Evolutionary conservation across 2,797 vertebrate genomes (phyloP).

Genomic region (Trichosurus vulpecula): DNA sequence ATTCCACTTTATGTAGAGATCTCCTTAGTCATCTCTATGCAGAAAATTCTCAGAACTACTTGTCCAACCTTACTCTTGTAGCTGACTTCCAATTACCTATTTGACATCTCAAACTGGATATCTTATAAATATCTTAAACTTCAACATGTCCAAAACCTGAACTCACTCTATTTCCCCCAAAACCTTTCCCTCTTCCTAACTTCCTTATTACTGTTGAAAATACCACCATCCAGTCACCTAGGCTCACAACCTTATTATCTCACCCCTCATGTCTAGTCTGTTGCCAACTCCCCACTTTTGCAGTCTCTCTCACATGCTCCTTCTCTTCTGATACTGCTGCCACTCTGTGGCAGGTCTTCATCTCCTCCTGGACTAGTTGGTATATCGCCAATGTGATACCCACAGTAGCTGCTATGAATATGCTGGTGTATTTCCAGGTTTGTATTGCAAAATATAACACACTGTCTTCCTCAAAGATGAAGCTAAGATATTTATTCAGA

Average conservation of each 20-base stretch:
- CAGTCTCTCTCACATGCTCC: background rate
- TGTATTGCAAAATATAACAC: too few relatives aligned
- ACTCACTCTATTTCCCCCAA: background rate
- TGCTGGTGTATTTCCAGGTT: too few relatives aligned
- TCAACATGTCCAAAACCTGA: background rate
- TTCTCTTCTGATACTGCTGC: background rate
- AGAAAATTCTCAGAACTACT: background rate
- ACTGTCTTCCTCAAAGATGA: too few relatives aligned
- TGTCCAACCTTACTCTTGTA: background rate
- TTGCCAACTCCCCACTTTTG: background rate
- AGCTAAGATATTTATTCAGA: too few relatives aligned
- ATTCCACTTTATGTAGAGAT: background rate
- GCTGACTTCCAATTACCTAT: background rate
- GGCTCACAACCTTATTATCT: background rate
- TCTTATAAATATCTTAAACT: background rate
- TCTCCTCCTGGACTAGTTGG: background rate
- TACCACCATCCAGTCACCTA: background rate
- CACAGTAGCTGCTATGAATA: too few relatives aligned
- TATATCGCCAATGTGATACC: too few relatives aligned
- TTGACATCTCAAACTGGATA: background rate
- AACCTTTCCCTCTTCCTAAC: background rate
- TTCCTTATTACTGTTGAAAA: background rate
- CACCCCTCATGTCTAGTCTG: background rate
- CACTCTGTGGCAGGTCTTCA: background rate
- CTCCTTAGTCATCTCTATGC: background rate